Percentiles rank a stretch among this genome's conserved stretches.
Conservation (phyloP, 1,140 invertebrate genomes). For the Philopotamus ludificatus region DNA sequence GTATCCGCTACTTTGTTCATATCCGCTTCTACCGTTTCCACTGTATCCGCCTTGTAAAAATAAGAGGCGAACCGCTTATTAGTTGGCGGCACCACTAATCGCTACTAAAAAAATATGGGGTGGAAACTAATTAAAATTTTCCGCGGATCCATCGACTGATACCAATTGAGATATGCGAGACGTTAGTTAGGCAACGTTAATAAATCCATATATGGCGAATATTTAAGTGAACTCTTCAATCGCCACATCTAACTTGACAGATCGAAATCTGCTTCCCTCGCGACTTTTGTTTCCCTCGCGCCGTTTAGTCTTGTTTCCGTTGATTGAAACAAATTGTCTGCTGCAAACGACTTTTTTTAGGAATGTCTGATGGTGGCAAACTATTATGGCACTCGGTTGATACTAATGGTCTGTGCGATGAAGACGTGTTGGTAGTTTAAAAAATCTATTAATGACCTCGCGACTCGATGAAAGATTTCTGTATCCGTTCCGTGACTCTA, state of each 20-base stretch:
- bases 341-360: constrained; percentile 27
- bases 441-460: constrained; percentile 9
- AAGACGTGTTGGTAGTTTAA: neutral
- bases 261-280: constrained; percentile 12
- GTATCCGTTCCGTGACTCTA: neutral
- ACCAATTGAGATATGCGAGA: no score
- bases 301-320: constrained; percentile 36
- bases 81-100: neutral
- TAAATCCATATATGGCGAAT: no score
- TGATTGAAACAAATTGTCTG: constrained; percentile 41
- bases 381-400: constrained; percentile 24
- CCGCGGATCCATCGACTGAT: no score
- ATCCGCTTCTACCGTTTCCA: constrained; percentile 27
- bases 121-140: no score
- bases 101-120: constrained; percentile 7
- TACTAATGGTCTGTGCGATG: constrained; percentile 16
- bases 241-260: constrained; percentile 15
- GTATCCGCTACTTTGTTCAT: constrained; percentile 32
- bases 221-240: neutral
- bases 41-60: constrained; percentile 25
- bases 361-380: constrained; percentile 17
- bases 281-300: constrained; percentile 23
- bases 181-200: no score
- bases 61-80: constrained; percentile 11
- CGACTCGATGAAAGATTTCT: neutral